Conservation (phyloP, 1,140 invertebrate species). For the Antheraea mylitta region DNA sequence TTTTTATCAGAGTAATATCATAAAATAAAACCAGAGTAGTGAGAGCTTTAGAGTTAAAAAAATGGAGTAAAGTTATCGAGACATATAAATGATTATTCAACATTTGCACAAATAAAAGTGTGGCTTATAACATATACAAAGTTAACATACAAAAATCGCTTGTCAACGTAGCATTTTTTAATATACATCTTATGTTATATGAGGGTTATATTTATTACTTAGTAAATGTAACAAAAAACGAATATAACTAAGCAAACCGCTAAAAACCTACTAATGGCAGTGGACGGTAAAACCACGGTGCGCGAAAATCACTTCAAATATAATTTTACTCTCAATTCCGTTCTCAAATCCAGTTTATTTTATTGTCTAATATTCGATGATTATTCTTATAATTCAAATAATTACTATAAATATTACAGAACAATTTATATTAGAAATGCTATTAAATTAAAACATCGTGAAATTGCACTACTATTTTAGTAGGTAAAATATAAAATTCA, state of each 20-base stretch:
- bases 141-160: neutral
- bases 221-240: neutral
- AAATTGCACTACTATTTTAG: too few relatives aligned
- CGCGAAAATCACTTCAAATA: neutral
- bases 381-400: neutral
- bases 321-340: conserved; percentile 17
- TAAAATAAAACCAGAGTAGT: too few relatives aligned
- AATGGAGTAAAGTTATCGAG: too few relatives aligned
- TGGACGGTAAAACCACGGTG: conserved; percentile 33
- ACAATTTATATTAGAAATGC: too few relatives aligned
- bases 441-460: too few relatives aligned
- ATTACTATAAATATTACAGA: too few relatives aligned
- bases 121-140: neutral
- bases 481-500: too few relatives aligned
- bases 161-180: neutral
- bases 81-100: too few relatives aligned
- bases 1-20: too few relatives aligned
- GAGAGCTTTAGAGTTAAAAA: too few relatives aligned
- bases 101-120: neutral
- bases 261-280: conserved; percentile 31
- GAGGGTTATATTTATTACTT: neutral
- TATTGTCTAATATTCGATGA: conserved; percentile 24
- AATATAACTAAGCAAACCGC: neutral
- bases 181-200: neutral
- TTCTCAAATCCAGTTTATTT: conserved; percentile 19